Conservation (phyloP, 2,113 vertebrate genomes). For the Laticauda laticaudata region DNA sequence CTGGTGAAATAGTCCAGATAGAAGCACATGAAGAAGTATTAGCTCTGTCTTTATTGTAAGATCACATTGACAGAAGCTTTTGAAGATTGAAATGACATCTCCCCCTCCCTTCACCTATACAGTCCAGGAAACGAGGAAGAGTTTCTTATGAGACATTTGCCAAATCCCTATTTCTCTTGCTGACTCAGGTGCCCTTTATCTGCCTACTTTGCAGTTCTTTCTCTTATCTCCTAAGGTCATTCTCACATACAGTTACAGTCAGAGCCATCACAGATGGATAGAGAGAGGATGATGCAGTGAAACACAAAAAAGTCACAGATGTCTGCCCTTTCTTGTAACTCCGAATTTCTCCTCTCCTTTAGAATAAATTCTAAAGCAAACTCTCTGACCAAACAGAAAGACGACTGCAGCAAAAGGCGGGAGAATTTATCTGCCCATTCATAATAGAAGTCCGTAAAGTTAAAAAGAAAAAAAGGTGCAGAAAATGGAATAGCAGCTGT, state of each 20-base stretch:
- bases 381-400: neutral
- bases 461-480: neutral
- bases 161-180: neutral
- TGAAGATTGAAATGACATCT: neutral
- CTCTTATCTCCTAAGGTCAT: neutral
- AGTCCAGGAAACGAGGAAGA: neutral
- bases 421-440: neutral
- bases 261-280: neutral
- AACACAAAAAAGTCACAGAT: neutral
- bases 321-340: neutral
- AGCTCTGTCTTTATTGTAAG: neutral
- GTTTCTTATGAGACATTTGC: neutral
- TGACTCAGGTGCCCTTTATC: neutral
- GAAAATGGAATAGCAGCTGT: neutral
- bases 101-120: neutral
- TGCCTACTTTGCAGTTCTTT: neutral
- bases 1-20: neutral
- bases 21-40: neutral
- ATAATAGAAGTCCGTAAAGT: neutral
- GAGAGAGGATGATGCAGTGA: neutral
- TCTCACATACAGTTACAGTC: neutral
- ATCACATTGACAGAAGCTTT: neutral
- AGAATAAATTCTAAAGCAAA: neutral
- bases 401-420: neutral
- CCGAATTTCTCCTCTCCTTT: neutral